Evolutionary conservation across 92 coral and sea anemone genomes (phyloP).

Genomic region (Zoanthus gigantus): DNA sequence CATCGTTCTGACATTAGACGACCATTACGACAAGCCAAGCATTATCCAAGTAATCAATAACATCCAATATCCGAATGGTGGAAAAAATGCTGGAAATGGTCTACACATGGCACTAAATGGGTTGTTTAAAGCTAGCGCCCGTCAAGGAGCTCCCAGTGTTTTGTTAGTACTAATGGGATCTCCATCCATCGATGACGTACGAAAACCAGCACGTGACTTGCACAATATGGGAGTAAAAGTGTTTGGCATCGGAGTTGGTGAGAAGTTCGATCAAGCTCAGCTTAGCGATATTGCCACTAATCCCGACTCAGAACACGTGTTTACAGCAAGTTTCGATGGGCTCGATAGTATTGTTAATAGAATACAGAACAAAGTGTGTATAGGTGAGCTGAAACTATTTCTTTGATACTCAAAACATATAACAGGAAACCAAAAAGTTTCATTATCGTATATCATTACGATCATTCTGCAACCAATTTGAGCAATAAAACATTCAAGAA

Average conservation of each 20-base stretch:
- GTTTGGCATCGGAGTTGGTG: conserved; percentile 29
- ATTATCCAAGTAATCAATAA: conserved; percentile 16
- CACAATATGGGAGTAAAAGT: conserved; percentile 45
- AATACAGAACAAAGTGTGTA: conserved; percentile 27
- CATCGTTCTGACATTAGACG: conserved; percentile 7
- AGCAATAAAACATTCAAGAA: no score
- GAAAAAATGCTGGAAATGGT: conserved; percentile 33
- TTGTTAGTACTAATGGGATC: conserved; percentile 32
- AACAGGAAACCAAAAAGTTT: not conserved
- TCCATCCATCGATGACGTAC: conserved; percentile 31
- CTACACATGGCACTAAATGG: not conserved
- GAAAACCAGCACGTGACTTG: conserved; percentile 37
- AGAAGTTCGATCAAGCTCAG: conserved; percentile 14
- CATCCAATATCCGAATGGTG: conserved; percentile 31
- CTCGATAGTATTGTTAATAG: not conserved
- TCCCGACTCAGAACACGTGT: conserved; percentile 35
- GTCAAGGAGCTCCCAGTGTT: conserved; percentile 33
- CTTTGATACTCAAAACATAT: no score
- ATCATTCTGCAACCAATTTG: no score
- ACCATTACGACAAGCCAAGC: conserved; percentile 42
- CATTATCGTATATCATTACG: no score
- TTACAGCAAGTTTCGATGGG: conserved; percentile 14
- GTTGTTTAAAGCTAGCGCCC: conserved; percentile 41
- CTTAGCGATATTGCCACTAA: conserved; percentile 37
- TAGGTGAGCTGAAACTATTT: not conserved